Evolutionary conservation across 2,113 vertebrate genomes (phyloP), one percentile per base, ranked within the genome.

Genomic region (Ailurus styani): DNA sequence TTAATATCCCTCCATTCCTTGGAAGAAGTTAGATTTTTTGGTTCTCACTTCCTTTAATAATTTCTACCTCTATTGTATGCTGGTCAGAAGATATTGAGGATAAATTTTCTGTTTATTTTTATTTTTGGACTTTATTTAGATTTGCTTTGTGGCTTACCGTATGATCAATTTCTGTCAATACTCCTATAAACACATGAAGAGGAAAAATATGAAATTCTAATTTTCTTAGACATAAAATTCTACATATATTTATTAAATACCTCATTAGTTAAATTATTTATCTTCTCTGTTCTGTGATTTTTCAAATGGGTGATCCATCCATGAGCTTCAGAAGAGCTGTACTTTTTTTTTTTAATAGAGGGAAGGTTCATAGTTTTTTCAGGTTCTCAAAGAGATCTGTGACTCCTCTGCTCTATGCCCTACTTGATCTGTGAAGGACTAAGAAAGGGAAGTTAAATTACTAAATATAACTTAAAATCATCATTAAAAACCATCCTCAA

Each of bases 391-490:
- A 96, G 60, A 31, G 2, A 90, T 84, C 31, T 95, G 18, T 68
- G 47, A 83, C 3, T 29, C 11, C 7, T 15, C 25, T 27, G 57
- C 57, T 27, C 25, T 60, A 27, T 60, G 12, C 21, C n/a, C 1
- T 85, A 23, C 40, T 87, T 75, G 13, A 40, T 77, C 27, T 88
- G 55, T 88, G 23, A 34, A 85, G 14, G 40, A 88, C 42, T 52
- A 50, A 96, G 37, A 77, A 84, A n/a, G 11, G 10, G 12, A 78
- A 82, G 54, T 42, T 88, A 62, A 84, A 27, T 42, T 89, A 42
- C 4, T 86, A 6, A 86, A 54, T 79, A 73, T 29, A 93, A 95
- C 31, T 79, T 90, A 90, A 93, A 93, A 91, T 91, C 27, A 86
- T 31, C 17, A 64, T 27, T 93, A 82, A 93, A 79, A 88, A 66